phyloP scores from a whole-genome alignment of 2,113 vertebrate genomes.

The Crocuta crocuta region DNA sequence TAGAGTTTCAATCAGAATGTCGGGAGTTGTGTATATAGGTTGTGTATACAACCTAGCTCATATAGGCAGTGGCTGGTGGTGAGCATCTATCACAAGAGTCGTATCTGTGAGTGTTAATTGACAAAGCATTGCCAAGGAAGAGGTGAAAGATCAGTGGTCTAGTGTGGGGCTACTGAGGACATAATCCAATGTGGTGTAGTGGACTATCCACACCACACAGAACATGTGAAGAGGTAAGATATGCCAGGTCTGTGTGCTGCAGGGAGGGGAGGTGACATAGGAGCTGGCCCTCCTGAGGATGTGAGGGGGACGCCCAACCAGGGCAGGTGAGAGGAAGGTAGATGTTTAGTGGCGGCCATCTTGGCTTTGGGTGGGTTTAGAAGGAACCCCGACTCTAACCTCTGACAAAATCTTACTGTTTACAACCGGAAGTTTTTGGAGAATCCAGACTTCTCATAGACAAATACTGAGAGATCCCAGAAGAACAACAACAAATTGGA shows the following conservation, averaged over 20 bases:
- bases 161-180: too few species aligned
- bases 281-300: background rate
- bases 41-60: background rate
- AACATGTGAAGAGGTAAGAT: too few species aligned
- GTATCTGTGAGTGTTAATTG: background rate
- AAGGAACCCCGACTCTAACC: background rate
- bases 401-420: background rate
- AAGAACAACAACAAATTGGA: background rate
- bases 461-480: background rate
- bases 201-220: background rate
- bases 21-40: background rate
- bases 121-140: background rate
- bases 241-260: background rate
- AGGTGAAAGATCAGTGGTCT: background rate
- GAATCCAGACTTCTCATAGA: background rate
- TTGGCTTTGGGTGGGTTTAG: background rate
- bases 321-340: background rate
- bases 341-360: background rate
- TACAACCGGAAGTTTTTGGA: background rate
- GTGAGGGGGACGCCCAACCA: too few species aligned
- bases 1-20: background rate
- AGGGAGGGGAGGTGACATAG: fast-evolving
- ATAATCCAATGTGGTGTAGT: too few species aligned
- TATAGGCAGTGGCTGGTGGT: background rate
- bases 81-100: background rate